Evolutionary conservation across 2,113 vertebrate genomes (phyloP), one percentile per base, ranked within the genome.

Genomic region (Podocnemis expansa): DNA sequence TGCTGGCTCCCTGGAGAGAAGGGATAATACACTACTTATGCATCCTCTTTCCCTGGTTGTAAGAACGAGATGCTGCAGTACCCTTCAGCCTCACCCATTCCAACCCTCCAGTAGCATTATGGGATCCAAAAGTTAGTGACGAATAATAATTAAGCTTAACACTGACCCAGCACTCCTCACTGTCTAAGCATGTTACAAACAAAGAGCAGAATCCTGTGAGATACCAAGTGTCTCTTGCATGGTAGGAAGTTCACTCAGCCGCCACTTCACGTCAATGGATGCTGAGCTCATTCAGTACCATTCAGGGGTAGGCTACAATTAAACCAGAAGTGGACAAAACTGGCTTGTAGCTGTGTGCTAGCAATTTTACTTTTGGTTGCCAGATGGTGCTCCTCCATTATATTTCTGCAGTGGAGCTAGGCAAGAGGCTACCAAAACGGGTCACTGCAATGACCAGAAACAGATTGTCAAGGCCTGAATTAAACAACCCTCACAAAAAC

Each of bases 1-100:
- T 89, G 90, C 29, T 55, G 89, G 91, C 75, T 89, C 88, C 86
- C 81, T 96, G 82, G 54, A 94, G 55, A 94, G 63, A 80, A 83
- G 45, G 25, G 75, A 84, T 21, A 81, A 88, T 41, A 94, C 41
- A 87, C 41, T 78, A 92, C 80, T 84, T 85, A 81, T 63, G 82
- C 0, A 2, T 54, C 58, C 52, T 82, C 73, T 80, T 70, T 47
- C 38, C 24, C 82, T 3, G 63, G 16, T 22, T 16, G 5, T 56
- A 56, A 75, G n/a, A 56, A 43, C 84, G 31, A 79, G 25, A 6
- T 34, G 17, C 16, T 10, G 85, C 60, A 51, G 34, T 41, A 24
- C 80, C 43, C 82, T 38, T 29, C 1, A 2, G 4, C 29, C 41
- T 31, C 54, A 16, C 29, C 10, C 27, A n/a, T 51, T 41, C 9